phyloP scores from a whole-genome alignment of 2,888 invertebrate species.

The Chouioia cunea region DNA sequence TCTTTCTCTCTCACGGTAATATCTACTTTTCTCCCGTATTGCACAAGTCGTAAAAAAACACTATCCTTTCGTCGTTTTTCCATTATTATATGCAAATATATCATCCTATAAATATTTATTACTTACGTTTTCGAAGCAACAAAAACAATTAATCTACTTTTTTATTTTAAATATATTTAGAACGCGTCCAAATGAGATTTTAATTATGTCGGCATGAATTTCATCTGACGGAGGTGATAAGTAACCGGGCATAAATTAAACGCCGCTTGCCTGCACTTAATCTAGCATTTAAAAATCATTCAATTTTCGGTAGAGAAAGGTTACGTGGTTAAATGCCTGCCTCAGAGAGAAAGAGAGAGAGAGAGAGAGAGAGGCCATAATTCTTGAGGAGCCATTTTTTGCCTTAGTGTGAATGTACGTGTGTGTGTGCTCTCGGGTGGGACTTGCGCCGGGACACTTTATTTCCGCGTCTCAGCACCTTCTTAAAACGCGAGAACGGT shows the following conservation, averaged over 20 bases:
- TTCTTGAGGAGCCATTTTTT: conserved; percentile 32
- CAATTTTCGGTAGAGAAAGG: conserved; percentile 27
- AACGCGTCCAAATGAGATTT: conserved; percentile 4
- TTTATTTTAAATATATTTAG: not conserved
- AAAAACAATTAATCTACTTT: too few species aligned
- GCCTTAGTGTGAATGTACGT: not conserved
- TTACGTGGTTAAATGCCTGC: conserved; percentile 19
- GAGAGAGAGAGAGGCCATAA: conserved; percentile 22
- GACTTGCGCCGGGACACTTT: conserved; percentile 42
- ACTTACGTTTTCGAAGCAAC: not conserved
- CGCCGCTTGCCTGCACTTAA: conserved; percentile 4
- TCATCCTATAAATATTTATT: conserved; percentile 16
- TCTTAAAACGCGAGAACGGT: conserved; percentile 48
- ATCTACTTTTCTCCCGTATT: conserved; percentile 43
- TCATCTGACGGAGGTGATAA: not conserved
- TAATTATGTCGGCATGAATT: not conserved
- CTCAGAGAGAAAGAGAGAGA: conserved; percentile 8
- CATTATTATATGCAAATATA: conserved; percentile 40
- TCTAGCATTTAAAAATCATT: conserved; percentile 42
- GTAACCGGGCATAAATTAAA: conserved; percentile 2
- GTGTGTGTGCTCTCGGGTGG: not conserved
- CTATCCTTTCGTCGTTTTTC: conserved; percentile 31
- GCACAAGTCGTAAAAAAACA: conserved; percentile 23
- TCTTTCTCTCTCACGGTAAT: conserved; percentile 16
- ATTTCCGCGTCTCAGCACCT: conserved; percentile 49